Conservation (phyloP, 1,140 invertebrate species). For the Drosophila littoralis region DNA sequence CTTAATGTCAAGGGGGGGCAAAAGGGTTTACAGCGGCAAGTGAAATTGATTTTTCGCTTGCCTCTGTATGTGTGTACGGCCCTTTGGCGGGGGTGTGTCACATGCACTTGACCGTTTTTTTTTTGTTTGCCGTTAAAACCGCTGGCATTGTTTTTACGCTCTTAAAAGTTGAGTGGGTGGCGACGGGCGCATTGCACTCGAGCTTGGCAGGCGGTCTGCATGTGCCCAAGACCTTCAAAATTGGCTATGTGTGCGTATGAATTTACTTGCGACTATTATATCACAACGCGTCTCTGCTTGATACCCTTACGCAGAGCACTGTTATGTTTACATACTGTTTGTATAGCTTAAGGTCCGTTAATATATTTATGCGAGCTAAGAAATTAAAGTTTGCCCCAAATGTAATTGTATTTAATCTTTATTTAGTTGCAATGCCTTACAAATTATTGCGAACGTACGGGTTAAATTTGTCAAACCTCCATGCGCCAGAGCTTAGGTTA, state of each 20-base stretch:
- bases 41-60: slow-evolving; percentile 69
- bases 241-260: slow-evolving; percentile 9
- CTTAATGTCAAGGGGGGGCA: background rate
- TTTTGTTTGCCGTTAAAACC: slow-evolving; percentile 3
- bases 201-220: slow-evolving; percentile 2
- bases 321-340: background rate
- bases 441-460: no score
- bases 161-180: background rate
- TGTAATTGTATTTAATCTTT: no score
- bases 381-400: no score
- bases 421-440: no score
- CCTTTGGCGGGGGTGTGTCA: slow-evolving; percentile 40
- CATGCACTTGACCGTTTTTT: slow-evolving; percentile 57
- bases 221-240: slow-evolving; percentile 10
- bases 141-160: slow-evolving; percentile 18
- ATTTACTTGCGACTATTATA: slow-evolving; percentile 6
- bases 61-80: slow-evolving; percentile 3
- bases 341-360: background rate
- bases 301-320: slow-evolving; percentile 16
- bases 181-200: background rate
- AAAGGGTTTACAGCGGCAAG: slow-evolving; percentile 34
- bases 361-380: no score
- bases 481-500: background rate
- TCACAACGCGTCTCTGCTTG: background rate
- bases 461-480: no score